Evolutionary conservation across 2,888 invertebrate genomes (phyloP).

Genomic region (Chrysomela aeneicollis): DNA sequence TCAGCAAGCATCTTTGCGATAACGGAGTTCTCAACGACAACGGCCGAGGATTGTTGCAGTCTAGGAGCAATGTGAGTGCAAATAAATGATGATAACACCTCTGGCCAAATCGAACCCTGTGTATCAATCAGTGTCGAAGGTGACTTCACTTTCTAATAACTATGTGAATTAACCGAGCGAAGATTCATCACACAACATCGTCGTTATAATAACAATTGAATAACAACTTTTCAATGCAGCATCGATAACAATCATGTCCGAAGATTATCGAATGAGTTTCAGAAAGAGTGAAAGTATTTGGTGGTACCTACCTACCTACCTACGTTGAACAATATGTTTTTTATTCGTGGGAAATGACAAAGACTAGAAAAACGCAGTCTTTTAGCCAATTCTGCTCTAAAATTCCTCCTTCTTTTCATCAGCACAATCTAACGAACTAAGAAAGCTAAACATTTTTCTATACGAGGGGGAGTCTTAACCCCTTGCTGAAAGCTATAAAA

Average conservation of each 20-base stretch:
- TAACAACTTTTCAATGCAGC: background rate
- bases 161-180: background rate
- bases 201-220: background rate
- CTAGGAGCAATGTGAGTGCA: constrained; percentile 65
- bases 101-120: no score
- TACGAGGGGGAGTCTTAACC: no score
- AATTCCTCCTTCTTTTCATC: no score
- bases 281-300: background rate
- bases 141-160: background rate
- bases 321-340: no score
- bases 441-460: no score
- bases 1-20: constrained; percentile 67
- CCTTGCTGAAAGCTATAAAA: no score
- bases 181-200: constrained; percentile 7
- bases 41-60: constrained; percentile 63
- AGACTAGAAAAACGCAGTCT: no score
- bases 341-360: no score
- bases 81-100: background rate
- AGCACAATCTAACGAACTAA: no score
- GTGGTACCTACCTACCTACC: no score
- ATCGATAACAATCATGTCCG: background rate
- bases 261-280: background rate
- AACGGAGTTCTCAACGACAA: constrained; percentile 68
- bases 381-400: no score
- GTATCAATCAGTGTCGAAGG: background rate